Base-by-base conservation (phyloP, 2,113 vertebrate species). In the Sula dactylatra region DNA sequence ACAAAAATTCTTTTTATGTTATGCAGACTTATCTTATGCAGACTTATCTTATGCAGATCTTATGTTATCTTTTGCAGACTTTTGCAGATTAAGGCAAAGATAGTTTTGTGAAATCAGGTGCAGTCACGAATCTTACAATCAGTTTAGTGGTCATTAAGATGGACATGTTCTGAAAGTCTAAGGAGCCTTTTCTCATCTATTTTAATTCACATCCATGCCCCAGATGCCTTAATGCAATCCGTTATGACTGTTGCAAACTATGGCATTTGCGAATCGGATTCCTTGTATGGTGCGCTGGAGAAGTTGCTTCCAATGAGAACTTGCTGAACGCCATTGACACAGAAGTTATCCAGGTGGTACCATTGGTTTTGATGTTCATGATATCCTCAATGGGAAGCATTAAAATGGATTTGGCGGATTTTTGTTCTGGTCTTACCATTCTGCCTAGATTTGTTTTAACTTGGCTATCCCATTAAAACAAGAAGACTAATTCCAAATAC, bases 171-270 rank as follows among this genome's bases (percentile, higher is more conserved):
- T 42, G 73, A 52, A 87, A 45, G 34, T 38, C 31, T 18, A 27
- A 69, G 16, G 29, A 27, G 15, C 56, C 26, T 61, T 65, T 71
- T 86, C 27, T 81, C 25, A 7, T 70, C 61, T 66, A 9, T 72
- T 92, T 72, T 44, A 34, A 24, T 71, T 88, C 65, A 10, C 44
- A 21, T 59, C 47, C 2, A 0, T n/a, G 24, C 17, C 40, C 9
- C 49, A 16, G 66, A 7, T 42, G 32, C 49, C 24, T 44, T 6
- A 10, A n/a, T 34, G 21, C 1, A 0, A 27, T 52, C 38, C 1
- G 8, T 44, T 59, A 4, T 1, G 11, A 42, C 7, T 4, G 2
- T 34, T 78, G 42, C 19, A 13, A 10, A 3, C 13, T 7, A 0
- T 2, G 6, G 34, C 34, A 20, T 71, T 65, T 67, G 38, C 81